Conservation (phyloP, 2,797 vertebrate genomes). For the Acrossocheilus fasciatus region DNA sequence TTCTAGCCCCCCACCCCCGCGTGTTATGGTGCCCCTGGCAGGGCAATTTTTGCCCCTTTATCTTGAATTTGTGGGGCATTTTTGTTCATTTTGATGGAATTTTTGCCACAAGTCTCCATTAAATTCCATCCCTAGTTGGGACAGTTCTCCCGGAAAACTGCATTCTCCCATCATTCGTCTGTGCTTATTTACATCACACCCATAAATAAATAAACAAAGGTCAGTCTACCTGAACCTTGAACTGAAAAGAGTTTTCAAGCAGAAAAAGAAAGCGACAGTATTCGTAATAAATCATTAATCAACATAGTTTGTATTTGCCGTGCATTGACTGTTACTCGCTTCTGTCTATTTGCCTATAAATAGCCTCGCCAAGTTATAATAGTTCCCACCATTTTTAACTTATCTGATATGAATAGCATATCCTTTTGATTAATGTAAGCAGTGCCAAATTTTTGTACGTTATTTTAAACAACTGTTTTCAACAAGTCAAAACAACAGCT, state of each 20-base stretch:
- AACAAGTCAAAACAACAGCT: not conserved
- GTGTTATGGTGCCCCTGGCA: too few species aligned
- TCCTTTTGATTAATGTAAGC: not conserved
- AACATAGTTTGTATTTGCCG: not conserved
- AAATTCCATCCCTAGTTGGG: too few species aligned
- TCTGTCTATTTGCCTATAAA: not conserved
- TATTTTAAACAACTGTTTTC: not conserved
- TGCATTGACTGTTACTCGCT: not conserved
- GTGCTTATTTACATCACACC: not conserved
- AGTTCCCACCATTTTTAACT: not conserved
- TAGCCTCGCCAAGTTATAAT: not conserved
- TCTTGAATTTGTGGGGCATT: too few species aligned
- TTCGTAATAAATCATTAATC: not conserved
- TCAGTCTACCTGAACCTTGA: not conserved
- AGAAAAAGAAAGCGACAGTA: not conserved
- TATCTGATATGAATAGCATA: too few species aligned
- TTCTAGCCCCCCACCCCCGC: too few species aligned
- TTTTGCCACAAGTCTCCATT: too few species aligned
- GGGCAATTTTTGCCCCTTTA: too few species aligned
- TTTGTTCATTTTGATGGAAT: too few species aligned
- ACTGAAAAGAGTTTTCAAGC: not conserved
- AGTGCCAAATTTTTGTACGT: too few species aligned
- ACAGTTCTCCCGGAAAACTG: not conserved
- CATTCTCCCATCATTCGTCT: not conserved
- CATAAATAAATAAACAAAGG: not conserved